Percentiles rank a stretch among this genome's conserved stretches.
Evolutionary conservation across 1,140 invertebrate species (phyloP).

Genomic region (Wiebesia pumilae): DNA sequence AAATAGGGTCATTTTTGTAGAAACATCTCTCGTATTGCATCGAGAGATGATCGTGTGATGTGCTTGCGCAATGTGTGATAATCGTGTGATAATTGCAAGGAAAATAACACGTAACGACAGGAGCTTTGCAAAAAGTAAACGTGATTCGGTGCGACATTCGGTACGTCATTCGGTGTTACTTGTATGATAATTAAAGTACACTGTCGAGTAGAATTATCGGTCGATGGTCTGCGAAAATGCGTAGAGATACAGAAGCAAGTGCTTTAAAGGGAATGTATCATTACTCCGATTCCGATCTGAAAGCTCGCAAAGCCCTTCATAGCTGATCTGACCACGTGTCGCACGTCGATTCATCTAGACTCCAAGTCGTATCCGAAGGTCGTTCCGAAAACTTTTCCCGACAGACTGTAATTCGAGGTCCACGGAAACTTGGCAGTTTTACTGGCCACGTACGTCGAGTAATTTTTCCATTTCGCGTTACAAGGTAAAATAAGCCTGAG

Average conservation of each 20-base stretch:
- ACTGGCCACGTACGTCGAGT: neutral
- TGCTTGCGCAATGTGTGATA: no score
- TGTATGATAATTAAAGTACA: neutral
- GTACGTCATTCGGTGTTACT: neutral
- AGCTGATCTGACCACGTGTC: neutral
- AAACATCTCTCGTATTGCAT: neutral
- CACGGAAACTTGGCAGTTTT: neutral
- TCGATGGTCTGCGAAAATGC: neutral
- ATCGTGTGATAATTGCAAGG: neutral
- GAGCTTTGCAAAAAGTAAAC: neutral
- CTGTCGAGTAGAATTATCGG: neutral
- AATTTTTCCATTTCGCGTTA: neutral
- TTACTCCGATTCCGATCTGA: neutral
- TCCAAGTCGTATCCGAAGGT: neutral
- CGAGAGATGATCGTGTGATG: no score
- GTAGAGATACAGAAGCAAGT: neutral
- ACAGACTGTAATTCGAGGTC: neutral
- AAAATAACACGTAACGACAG: neutral
- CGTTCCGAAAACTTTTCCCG: neutral
- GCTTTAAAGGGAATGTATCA: neutral
- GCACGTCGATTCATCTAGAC: neutral
- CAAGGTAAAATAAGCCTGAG: neutral
- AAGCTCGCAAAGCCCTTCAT: neutral
- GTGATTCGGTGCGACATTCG: neutral
- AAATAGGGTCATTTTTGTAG: neutral